Base-by-base conservation (phyloP, 30 jellyfish, hydroid and myxozoan genomes). In the Aurelia aurita region DNA sequence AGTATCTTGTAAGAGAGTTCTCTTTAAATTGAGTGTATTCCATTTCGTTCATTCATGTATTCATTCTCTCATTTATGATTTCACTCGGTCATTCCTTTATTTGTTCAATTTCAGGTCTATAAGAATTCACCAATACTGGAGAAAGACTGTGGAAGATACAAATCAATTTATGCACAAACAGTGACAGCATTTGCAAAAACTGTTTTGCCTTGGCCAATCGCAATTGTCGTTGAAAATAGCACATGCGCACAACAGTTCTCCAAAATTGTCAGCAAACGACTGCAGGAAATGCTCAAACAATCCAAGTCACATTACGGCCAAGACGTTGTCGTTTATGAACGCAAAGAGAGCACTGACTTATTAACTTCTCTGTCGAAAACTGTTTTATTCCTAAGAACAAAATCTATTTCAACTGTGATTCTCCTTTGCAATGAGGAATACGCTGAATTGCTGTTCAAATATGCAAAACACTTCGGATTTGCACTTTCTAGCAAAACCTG, bases 171-270 rank as follows among this genome's bases (percentile, higher is more conserved):
- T 22, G 67, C 21, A 20, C 25, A 22, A 14, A 64, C 82, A 6
- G 29, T 70, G 21, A n/a, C 26, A 45, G 53, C 66, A 14, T 44
- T 70, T 16, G 34, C 34, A 23, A 6, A 45, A 23, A 35, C n/a
- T 0, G 19, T 70, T 20, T 70, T 70, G 44, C 46, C 67, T 14
- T 23, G 67, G 82, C 82, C 82, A 70, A 45, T 70, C 31, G 62
- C 62, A 23, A 44, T 70, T 14, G 0, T 70, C 34, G 67, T 45
- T 6, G 82, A 70, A 1, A 12, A 39, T 1, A 34, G 22, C 23
- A 39, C 23, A 21, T 70, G 82, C 43, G 66, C 82, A 20, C 22
- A 45, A 15, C 19, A 21, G 34, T 70, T 70, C 35, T 28, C 63
- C 39, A 18, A 18, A 13, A 34, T n/a, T 14, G n/a, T 70, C 21